phyloP scores from a whole-genome alignment of 2,888 invertebrate genomes.

The Chesias legatella region DNA sequence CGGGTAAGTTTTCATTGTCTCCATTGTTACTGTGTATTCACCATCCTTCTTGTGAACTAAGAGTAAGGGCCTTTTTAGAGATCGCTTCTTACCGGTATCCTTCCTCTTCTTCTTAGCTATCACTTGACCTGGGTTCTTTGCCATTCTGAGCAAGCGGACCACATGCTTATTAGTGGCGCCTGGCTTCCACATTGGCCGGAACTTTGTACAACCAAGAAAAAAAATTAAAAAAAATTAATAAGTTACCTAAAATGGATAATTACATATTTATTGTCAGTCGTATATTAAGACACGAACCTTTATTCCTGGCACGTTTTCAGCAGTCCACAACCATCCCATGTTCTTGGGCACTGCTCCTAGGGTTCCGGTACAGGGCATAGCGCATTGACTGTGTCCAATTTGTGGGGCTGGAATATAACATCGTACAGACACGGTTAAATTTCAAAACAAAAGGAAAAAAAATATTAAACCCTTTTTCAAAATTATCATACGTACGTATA shows the following conservation, averaged over 20 bases:
- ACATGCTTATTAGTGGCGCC: slow-evolving; percentile 69
- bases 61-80: slow-evolving; percentile 61
- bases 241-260: not conserved
- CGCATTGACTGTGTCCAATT: slow-evolving; percentile 67
- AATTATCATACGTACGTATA: slow-evolving; percentile 76
- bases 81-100: slow-evolving; percentile 48
- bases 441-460: no score
- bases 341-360: slow-evolving; percentile 57
- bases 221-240: slow-evolving; percentile 33
- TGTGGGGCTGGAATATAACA: slow-evolving; percentile 54
- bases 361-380: slow-evolving; percentile 54
- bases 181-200: slow-evolving; percentile 67
- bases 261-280: no score
- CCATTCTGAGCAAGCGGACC: slow-evolving; percentile 57
- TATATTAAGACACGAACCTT: slow-evolving; percentile 63
- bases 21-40: slow-evolving; percentile 68
- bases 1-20: slow-evolving; percentile 61
- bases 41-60: slow-evolving; percentile 66
- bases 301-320: slow-evolving; percentile 61
- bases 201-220: slow-evolving; percentile 50
- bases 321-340: slow-evolving; percentile 77
- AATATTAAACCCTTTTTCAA: no score
- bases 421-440: not conserved
- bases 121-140: slow-evolving; percentile 55
- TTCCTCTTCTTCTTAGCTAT: slow-evolving; percentile 58